Evolutionary conservation across 2,888 invertebrate species (phyloP), one percentile per base, ranked within the genome.

Genomic region (Catocala fraxini): DNA sequence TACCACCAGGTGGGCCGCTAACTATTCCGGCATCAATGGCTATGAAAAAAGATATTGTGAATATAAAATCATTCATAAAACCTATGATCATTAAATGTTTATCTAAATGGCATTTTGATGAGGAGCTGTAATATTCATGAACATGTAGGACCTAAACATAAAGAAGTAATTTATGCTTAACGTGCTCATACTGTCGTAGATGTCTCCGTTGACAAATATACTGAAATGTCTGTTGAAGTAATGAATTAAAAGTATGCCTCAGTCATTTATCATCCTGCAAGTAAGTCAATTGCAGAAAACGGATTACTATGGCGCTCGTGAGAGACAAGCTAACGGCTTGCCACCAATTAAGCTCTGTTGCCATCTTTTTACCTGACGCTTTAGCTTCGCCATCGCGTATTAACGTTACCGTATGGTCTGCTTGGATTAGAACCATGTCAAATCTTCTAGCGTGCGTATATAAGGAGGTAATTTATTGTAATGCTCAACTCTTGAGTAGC

Each of bases 281-380:
- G 55, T 59, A 59, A 63, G 63, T 15, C 63, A 59, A 51, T 52
- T 58, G 51, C 63, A 47, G 63, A 58, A 59, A 51, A 51, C 58
- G 48, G 35, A 49, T 49, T 41, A 51, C 52, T 51, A 41, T 46
- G 48, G 51, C 15, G 33, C 39, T 41, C 15, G 41, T 63, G 57
- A 57, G 62, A 57, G 53, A 56, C 51, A 51, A 56, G 35, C 45
- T 54, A 63, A 58, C 63, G 54, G 58, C 15, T 54, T 48, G 54
- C 51, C 58, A 55, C 58, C 63, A 58, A 63, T 63, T 63, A 63
- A 42, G 54, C 49, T 39, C n/a, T 46, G 54, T 51, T 41, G 12
- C 46, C 51, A 42, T 53, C 48, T 54, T 63, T 57, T 63, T 54
- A 51, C 15, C 45, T 43, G 45, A 56, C 57, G 52, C 51, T 49